Evolutionary conservation across 2,113 vertebrate species (phyloP).

Genomic region (Mormoops blainvillei): DNA sequence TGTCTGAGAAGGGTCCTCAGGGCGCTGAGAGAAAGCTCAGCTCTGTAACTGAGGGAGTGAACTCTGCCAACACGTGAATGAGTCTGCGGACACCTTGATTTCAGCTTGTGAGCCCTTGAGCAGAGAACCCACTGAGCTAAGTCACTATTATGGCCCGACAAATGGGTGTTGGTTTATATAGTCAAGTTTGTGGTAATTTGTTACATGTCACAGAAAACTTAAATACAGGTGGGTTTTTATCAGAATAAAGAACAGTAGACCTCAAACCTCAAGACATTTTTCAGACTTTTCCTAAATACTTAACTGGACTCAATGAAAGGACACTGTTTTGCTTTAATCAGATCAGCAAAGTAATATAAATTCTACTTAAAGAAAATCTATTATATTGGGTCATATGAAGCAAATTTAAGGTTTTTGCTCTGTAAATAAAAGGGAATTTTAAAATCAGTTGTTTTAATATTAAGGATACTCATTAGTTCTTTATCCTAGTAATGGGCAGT

Average conservation of each 20-base stretch:
- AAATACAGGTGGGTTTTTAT: neutral
- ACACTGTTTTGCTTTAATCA: neutral
- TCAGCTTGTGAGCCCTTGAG: neutral
- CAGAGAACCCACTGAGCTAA: too few species aligned
- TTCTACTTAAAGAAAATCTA: neutral
- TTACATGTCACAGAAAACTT: neutral
- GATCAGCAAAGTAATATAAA: neutral
- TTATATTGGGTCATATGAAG: neutral
- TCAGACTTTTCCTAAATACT: neutral
- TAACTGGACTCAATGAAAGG: neutral
- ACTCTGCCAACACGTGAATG: too few species aligned
- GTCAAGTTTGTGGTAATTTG: neutral
- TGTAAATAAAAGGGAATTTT: neutral
- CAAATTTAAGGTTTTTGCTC: neutral
- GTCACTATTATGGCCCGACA: fast-evolving
- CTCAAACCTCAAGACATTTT: neutral
- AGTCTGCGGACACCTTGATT: neutral
- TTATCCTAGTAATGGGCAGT: neutral
- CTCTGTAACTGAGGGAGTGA: neutral
- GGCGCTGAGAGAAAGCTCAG: neutral
- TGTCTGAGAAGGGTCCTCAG: neutral
- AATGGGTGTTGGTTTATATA: fast-evolving
- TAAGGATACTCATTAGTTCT: neutral
- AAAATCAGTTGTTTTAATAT: neutral
- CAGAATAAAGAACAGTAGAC: neutral